Base-by-base conservation (phyloP, 2,113 vertebrate genomes). In the Condylura cristata region DNA sequence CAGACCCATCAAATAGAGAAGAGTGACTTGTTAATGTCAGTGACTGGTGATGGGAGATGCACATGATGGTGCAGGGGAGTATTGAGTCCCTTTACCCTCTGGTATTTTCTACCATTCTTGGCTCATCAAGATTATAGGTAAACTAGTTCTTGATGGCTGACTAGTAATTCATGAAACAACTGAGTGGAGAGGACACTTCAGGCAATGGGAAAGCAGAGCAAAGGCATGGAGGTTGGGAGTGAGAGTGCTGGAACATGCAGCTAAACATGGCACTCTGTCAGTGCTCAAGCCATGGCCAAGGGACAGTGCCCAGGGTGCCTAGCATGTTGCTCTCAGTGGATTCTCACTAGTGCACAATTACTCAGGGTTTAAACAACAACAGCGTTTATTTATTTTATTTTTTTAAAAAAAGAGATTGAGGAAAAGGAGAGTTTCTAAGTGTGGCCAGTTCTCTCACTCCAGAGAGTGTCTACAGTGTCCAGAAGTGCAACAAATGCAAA, bases 51-150 rank as follows among this genome's bases (percentile, higher is more conserved):
- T 37, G 26, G 30, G 75, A 68, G 76, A 70, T 39, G 5, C 18
- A 12, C 6, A 3, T 3, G 26, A 48, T 32, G 0, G 18, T n/a
- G 10, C 2, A 2, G 72, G 56, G 0, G 8, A 18, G 20, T 14
- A 26, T 44, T 13, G 26, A 56, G 68, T 30, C 24, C 34, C 16
- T 37, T 48, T 37, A 58, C 76, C 37, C 18, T 37, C 65, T 22
- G 24, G 41, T 46, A 39, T 18, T 28, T 56, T 75, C 58, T 41
- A 18, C 74, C 37, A 6, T 51, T 20, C 26, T 61, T 81, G 41
- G 66, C 32, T 94, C 61, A 65, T n/a, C 75, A 71, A 14, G 44
- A 41, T 80, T 16, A 28, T 70, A 18, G 44, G 37, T 90, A 24
- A 86, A 58, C 30, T 20, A 48, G 44, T 79, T 86, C 63, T 63